These are phyloP conservation scores for Pharmacophagus antenor DNA, from an alignment of 2,888 invertebrate genomes.

Conservation along the genomic window DNA sequence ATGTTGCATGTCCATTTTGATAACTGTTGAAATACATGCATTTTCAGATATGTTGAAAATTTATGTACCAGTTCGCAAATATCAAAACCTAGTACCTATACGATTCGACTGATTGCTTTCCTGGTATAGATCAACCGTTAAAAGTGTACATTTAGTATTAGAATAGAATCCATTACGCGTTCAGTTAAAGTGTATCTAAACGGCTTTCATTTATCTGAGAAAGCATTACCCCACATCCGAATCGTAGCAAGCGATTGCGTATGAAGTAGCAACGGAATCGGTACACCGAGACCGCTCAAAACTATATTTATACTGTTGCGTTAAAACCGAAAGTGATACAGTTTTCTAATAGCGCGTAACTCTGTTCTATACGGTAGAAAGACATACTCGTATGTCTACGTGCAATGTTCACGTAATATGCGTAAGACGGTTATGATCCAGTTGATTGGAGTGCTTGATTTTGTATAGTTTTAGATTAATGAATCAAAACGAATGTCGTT, in stretches of 20 bases:
- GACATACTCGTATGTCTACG: conserved; percentile 1
- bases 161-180: conserved; percentile 16
- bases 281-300: conserved; percentile 53
- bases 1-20: no score
- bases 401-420: conserved; percentile 10
- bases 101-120: conserved; percentile 1
- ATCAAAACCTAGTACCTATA: no score
- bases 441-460: neutral
- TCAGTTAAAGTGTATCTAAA: conserved; percentile 39
- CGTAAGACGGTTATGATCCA: neutral
- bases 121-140: conserved; percentile 18
- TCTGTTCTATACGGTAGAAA: conserved; percentile 18
- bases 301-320: conserved; percentile 62
- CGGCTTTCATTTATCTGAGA: conserved; percentile 48
- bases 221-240: conserved; percentile 70
- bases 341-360: conserved; percentile 34
- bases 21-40: no score
- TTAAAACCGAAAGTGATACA: conserved; percentile 60
- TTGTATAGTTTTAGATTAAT: neutral
- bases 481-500: neutral
- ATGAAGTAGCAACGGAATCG: conserved; percentile 59
- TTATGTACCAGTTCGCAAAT: no score
- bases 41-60: no score
- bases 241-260: conserved; percentile 64
- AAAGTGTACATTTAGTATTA: neutral